These are phyloP conservation scores for Thermophis baileyi DNA, from an alignment of 2,113 vertebrate species.

Conservation along the genomic window DNA sequence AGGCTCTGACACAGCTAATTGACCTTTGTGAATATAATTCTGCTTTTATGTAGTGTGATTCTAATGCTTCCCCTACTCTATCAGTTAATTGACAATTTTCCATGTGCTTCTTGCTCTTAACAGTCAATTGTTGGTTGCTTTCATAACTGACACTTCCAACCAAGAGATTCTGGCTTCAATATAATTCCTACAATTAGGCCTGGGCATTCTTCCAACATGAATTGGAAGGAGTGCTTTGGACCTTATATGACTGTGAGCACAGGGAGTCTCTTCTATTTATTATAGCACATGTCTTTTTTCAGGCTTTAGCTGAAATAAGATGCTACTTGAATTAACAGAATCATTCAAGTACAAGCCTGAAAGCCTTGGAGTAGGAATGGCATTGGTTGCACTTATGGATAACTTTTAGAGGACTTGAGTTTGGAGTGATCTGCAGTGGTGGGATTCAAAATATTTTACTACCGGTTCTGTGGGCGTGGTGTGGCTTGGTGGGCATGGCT, in stretches of 20 bases:
- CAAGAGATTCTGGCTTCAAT: neutral
- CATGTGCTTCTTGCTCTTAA: neutral
- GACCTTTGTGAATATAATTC: neutral
- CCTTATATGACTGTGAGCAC: neutral
- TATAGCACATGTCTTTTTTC: neutral
- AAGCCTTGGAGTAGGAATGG: neutral
- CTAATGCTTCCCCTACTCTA: neutral
- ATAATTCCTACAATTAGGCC: neutral
- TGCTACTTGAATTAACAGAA: neutral
- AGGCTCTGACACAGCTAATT: neutral
- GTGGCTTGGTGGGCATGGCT: too few species aligned
- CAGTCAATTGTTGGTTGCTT: neutral
- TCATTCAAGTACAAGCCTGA: neutral
- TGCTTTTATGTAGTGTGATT: neutral
- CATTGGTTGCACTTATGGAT: neutral
- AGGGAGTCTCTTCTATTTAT: neutral
- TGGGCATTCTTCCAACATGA: neutral
- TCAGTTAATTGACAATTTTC: neutral
- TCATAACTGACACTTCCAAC: neutral
- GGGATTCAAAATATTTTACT: too few species aligned
- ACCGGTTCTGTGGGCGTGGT: too few species aligned
- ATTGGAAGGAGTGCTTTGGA: neutral
- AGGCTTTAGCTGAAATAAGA: neutral
- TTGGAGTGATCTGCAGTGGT: neutral
- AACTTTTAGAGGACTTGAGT: neutral